Conservation (phyloP, 2,888 invertebrate genomes). For the Agrilus cyanescens region DNA sequence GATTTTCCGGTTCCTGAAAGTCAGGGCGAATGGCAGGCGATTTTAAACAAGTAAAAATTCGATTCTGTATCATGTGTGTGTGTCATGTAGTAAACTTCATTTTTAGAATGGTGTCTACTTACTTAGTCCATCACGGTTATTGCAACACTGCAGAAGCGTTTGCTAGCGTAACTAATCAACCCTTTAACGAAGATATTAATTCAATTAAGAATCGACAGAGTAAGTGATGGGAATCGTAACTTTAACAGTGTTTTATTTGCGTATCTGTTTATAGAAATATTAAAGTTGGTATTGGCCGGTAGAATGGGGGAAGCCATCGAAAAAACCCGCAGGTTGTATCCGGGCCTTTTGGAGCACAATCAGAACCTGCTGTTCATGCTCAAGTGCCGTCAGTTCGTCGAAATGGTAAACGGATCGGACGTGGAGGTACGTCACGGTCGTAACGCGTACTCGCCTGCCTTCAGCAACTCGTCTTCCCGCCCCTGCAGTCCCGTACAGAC, state of each 20-base stretch:
- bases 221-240: slow-evolving; percentile 35
- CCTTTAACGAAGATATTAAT: slow-evolving; percentile 81
- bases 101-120: slow-evolving; percentile 88
- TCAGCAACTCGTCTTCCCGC: slow-evolving; percentile 24
- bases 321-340: slow-evolving; percentile 77
- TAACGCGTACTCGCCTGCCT: slow-evolving; percentile 21
- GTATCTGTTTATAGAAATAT: slow-evolving; percentile 56
- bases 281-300: slow-evolving; percentile 82
- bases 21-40: slow-evolving; percentile 85
- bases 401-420: slow-evolving; percentile 93
- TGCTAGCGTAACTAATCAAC: slow-evolving; percentile 78
- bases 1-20: slow-evolving; percentile 77
- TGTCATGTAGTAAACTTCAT: slow-evolving; percentile 17
- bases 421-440: slow-evolving; percentile 45
- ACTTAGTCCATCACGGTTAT: slow-evolving; percentile 96
- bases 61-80: neutral
- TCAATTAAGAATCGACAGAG: slow-evolving; percentile 96
- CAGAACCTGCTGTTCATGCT: slow-evolving; percentile 87
- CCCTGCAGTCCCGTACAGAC: slow-evolving; percentile 52
- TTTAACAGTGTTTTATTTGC: no score
- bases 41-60: slow-evolving; percentile 69
- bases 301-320: slow-evolving; percentile 94
- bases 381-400: slow-evolving; percentile 96
- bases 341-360: slow-evolving; percentile 84
- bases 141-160: slow-evolving; percentile 94